A percentile compares a stretch with the other conserved stretches of the same genome.
phyloP scores from a whole-genome alignment of 2,113 vertebrate species.

The Leptocoma aspasia region DNA sequence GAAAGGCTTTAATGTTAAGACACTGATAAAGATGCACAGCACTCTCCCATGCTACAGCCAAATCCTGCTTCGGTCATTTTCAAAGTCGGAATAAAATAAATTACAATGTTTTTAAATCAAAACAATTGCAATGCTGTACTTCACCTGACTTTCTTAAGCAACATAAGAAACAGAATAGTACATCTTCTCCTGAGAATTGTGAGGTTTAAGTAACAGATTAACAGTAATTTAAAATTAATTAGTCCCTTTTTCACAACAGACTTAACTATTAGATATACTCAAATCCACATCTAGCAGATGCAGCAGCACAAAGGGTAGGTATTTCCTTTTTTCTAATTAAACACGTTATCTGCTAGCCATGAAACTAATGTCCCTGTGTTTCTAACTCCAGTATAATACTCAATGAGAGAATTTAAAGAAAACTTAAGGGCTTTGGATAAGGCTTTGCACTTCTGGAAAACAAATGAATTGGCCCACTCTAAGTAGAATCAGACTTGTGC shows the following conservation, averaged over 20 bases:
- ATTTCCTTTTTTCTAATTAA: background rate
- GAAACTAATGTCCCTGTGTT: background rate
- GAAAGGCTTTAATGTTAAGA: background rate
- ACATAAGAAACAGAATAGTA: background rate
- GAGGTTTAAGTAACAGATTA: background rate
- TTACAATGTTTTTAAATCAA: background rate
- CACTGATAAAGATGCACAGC: background rate
- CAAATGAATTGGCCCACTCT: rapidly evolving
- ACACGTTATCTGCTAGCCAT: background rate
- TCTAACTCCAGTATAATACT: background rate
- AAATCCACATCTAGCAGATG: background rate
- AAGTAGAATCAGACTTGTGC: background rate
- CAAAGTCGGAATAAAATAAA: background rate
- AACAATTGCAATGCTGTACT: background rate
- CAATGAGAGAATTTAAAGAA: background rate
- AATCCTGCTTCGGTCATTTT: background rate
- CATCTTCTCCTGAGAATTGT: background rate
- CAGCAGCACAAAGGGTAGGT: background rate
- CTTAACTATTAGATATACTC: background rate
- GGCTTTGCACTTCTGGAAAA: background rate
- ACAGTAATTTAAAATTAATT: background rate
- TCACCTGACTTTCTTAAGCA: background rate
- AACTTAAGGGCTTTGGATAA: background rate
- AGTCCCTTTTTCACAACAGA: background rate
- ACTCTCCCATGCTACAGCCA: background rate